Conservation (phyloP, 2,113 vertebrate genomes). For the Brienomyrus longianalis region DNA sequence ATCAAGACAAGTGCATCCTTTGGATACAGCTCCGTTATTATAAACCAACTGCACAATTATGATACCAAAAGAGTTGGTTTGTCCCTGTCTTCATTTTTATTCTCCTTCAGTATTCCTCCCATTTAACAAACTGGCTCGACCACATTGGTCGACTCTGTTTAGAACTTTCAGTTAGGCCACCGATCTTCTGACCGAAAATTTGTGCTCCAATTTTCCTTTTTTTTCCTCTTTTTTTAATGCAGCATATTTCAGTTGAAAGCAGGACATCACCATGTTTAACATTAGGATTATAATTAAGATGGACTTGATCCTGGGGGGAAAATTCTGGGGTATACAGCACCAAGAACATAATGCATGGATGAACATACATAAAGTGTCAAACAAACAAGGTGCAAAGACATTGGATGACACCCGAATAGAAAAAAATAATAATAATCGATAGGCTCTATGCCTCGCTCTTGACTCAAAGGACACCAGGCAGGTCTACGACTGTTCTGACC, state of each 20-base stretch:
- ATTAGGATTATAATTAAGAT: background rate
- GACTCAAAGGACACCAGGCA: background rate
- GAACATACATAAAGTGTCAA: background rate
- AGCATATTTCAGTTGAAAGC: background rate
- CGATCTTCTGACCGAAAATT: background rate
- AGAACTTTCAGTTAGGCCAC: background rate
- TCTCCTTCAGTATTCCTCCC: background rate
- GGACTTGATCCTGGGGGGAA: background rate
- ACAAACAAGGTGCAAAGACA: background rate
- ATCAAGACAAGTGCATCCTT: background rate
- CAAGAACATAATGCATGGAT: background rate
- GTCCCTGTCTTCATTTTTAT: background rate
- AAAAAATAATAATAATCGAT: background rate
- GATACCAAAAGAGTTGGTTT: background rate
- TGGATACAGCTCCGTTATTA: background rate
- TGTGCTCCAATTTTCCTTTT: background rate
- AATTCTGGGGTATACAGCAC: background rate
- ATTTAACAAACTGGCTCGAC: background rate
- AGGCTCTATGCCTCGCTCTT: background rate
- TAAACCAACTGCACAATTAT: background rate
- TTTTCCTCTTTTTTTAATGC: background rate
- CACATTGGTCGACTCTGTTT: background rate
- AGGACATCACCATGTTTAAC: background rate
- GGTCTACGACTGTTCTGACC: background rate
- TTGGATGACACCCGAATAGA: background rate